Evolutionary conservation across 2,113 vertebrate genomes (phyloP).

Genomic region (Neodon shergylaensis): DNA sequence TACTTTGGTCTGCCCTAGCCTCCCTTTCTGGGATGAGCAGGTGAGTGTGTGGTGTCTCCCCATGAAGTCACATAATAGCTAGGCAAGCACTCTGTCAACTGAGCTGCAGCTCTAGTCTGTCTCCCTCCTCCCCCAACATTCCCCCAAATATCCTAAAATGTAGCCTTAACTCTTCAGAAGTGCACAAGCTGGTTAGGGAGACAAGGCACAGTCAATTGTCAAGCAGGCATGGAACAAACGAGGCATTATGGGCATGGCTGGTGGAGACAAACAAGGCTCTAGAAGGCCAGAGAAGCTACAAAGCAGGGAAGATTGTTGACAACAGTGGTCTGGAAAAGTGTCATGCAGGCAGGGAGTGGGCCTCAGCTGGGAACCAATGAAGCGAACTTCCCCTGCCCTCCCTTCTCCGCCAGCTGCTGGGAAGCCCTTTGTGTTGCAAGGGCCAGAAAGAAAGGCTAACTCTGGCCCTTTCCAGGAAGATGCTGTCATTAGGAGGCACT

Average conservation of each 20-base stretch:
- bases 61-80: not conserved
- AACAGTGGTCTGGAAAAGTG: slow-evolving; percentile 39
- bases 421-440: slow-evolving; percentile 15
- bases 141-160: not conserved
- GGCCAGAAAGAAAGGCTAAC: not conserved
- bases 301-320: not conserved
- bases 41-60: not conserved
- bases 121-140: fast-evolving
- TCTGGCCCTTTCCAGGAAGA: slow-evolving; percentile 34
- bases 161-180: not conserved
- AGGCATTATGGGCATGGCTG: not conserved
- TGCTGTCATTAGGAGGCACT: not conserved
- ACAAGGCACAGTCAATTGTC: not conserved
- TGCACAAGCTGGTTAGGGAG: not conserved
- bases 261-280: slow-evolving; percentile 8
- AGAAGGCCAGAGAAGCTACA: slow-evolving; percentile 22
- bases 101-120: not conserved
- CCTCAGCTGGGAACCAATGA: slow-evolving; percentile 10
- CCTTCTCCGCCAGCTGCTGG: not conserved
- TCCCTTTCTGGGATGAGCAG: not conserved
- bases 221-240: not conserved
- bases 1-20: not conserved
- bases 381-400: not conserved
- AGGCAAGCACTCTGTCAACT: not conserved
- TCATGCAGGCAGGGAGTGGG: not conserved